Base-by-base conservation (phyloP, 2,888 invertebrate genomes). In the Stramonita haemastoma region DNA sequence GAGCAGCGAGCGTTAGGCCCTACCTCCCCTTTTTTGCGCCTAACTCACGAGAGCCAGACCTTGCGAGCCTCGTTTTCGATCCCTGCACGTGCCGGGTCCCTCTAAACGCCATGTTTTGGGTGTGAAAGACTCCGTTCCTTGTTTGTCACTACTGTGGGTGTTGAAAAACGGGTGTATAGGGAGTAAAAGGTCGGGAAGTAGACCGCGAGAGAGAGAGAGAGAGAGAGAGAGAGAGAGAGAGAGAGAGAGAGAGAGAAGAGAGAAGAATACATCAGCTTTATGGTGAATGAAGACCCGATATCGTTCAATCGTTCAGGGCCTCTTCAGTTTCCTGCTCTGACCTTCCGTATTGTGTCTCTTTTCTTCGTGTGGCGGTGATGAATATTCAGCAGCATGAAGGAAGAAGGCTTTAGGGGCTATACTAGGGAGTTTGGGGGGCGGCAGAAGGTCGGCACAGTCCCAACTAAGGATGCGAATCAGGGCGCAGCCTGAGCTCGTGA, bases 1-100 rank as follows among this genome's bases (percentile, higher is more conserved):
- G 88, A 19, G 56, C n/a, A 22, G 60, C 70, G 34, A 34, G 89
- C 73, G 73, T 70, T 85, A n/a, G n/a, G n/a, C n/a, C n/a, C n/a
- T n/a, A 85, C 89, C 56, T 89, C 89, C 32, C 89, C 29, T 87
- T 36, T 56, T 34, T 26, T 29, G 4, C 32, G 79, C 83, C 89
- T 89, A 89, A 85, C 89, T 85, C 77, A 84, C 70, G 32, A 73
- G 89, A 73, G 89, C 85, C 89, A 89, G 89, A 60, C 89, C 89
- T 83, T 46, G 83, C 84, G 22, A 46, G 85, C 85, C 89, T 89
- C 84, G 85, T 77, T 89, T 85, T 56, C n/a, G 70, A 89, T 85
- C 89, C n/a, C 60, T 34, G 89, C 89, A 89, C 89, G 89, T 89
- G 89, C 89, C 89, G 56, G 26, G 17, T 11, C 32, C 73, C 29